These are phyloP conservation scores for Ivindomyrus marchei DNA, from an alignment of 2,113 vertebrate species.

Conservation along the genomic window DNA sequence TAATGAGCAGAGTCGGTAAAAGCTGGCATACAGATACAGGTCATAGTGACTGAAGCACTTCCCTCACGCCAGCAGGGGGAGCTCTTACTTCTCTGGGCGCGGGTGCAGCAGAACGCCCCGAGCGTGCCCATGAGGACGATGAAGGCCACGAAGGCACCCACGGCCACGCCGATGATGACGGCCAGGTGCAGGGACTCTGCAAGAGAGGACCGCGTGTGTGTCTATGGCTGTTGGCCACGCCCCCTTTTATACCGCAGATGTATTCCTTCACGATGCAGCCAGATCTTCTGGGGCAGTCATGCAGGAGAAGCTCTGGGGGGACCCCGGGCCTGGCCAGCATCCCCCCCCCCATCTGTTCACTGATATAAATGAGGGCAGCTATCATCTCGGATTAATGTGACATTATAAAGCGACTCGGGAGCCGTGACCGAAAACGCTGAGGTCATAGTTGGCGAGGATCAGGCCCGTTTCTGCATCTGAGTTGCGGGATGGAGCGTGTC, in stretches of 20 bases:
- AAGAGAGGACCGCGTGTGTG: conserved; percentile 19
- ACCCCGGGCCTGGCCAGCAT: background rate
- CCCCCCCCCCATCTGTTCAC: background rate
- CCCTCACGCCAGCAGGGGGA: background rate
- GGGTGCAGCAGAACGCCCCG: conserved; percentile 78
- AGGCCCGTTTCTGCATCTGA: background rate
- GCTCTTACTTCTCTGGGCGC: conserved; percentile 78
- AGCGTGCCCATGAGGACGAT: conserved; percentile 79
- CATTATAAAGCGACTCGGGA: background rate
- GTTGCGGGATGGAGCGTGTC: background rate
- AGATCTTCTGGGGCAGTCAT: background rate
- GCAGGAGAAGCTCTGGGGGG: background rate
- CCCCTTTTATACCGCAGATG: background rate
- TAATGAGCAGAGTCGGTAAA: background rate
- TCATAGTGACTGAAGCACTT: background rate
- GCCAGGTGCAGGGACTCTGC: conserved; percentile 78
- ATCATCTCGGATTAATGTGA: background rate
- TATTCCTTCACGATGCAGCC: background rate
- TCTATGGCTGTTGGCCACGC: background rate
- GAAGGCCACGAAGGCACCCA: conserved; percentile 76
- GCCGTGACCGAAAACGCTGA: background rate
- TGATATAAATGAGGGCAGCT: background rate
- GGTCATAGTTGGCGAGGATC: background rate
- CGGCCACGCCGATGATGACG: conserved; percentile 79
- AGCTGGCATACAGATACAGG: background rate